Percentiles rank a stretch among this genome's conserved stretches.
Conservation (phyloP, 2,113 vertebrate species). For the Dinomys branickii region DNA sequence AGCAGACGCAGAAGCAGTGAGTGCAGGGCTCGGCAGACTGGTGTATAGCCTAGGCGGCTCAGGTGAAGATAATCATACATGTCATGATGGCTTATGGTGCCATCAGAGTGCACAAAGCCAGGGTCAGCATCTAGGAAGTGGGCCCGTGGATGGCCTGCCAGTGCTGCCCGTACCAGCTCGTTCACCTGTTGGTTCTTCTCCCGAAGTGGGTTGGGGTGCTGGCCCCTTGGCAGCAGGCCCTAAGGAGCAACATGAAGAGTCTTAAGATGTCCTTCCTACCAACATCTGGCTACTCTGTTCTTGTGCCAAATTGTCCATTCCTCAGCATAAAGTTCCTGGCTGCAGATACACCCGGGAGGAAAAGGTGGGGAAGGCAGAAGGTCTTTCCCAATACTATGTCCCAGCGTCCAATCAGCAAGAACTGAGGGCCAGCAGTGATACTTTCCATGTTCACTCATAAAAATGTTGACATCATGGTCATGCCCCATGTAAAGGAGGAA, state of each 20-base stretch:
- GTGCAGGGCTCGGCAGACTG: conserved; percentile 90
- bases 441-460: not conserved
- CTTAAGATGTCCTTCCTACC: not conserved
- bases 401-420: not conserved
- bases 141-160: conserved; percentile 86
- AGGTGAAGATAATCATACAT: conserved; percentile 96
- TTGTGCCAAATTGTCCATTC: not conserved
- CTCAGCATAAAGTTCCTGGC: not conserved
- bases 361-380: not conserved
- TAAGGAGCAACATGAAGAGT: conserved; percentile 69
- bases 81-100: conserved; percentile 94
- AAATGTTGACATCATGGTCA: not conserved
- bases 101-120: conserved; percentile 92
- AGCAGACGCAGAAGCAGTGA: conserved; percentile 88
- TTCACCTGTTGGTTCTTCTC: conserved; percentile 90
- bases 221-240: conserved; percentile 92
- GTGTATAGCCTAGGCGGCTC: conserved; percentile 90
- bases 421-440: not conserved
- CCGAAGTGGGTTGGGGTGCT: conserved; percentile 90
- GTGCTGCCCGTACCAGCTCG: conserved; percentile 85
- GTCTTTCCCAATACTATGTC: not conserved
- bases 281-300: not conserved
- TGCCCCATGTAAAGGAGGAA: not conserved
- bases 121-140: conserved; percentile 91
- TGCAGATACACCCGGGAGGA: not conserved